Base-by-base conservation (phyloP, 1,140 invertebrate species). In the Heliconius melpomene region DNA sequence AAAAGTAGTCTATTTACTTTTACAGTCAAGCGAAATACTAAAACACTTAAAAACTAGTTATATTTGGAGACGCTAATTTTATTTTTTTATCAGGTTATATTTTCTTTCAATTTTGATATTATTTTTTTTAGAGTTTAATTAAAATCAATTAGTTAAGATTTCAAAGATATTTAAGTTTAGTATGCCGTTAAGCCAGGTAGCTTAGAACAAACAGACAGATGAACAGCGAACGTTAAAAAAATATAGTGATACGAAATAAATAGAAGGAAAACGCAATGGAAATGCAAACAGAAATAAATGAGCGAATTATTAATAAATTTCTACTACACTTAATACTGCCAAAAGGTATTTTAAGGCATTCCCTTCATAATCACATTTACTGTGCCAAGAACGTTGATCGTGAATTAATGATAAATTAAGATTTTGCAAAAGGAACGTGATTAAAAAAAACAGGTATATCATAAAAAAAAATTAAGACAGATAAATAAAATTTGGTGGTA, bases 121-220 rank as follows among this genome's bases (percentile, higher is more conserved):
- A 9, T 20, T n/a, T 57, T 57, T 57, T 54, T 54, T n/a, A 3
- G 7, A 23, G 8, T n/a, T n/a, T 3, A 57, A 57, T 57, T n/a
- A n/a, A 29, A 57, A 66, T 66, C 11, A 3, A 66, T 66, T 66
- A 66, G 60, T 66, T n/a, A 77, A 70, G 32, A 26, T 57, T 29
- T 72, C 9, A 72, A 13, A 72, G 20, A 20, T 72, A 71, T 71
- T 71, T 36, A 38, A 26, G 36, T 72, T 72, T 76, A 76, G 46
- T 80, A 60, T 26, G 13, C 23, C 18, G 74, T 80, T 72, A 77
- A 77, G 76, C 75, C 79, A 80, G 79, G 79, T 80, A 80, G 79
- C 71, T 80, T 32, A 75, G 79, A 60, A 74, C 79, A 80, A 80
- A 72, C 79, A 80, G 79, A 77, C 79, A 80, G 79, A 80, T 80